phyloP scores from a whole-genome alignment of 2,888 invertebrate genomes.

The Myopa testacea region DNA sequence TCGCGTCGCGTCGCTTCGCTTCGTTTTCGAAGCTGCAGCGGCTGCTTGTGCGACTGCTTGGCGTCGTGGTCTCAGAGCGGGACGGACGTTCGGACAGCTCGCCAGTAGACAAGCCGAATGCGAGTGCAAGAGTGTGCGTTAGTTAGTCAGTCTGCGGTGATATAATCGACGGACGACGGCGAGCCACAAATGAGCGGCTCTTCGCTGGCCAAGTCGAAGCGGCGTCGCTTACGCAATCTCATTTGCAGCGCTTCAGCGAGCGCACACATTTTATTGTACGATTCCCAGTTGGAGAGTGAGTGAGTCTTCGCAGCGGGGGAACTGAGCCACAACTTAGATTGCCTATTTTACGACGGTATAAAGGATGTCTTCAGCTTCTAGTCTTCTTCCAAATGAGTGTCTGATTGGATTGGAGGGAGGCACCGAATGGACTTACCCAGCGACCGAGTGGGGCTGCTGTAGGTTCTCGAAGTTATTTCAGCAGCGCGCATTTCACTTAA shows the following conservation, averaged over 20 bases:
- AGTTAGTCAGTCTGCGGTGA: slow-evolving; percentile 25
- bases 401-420: background rate
- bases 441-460: background rate
- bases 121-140: background rate
- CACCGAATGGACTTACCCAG: background rate
- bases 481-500: background rate
- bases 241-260: slow-evolving; percentile 62
- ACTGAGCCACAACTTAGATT: background rate
- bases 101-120: background rate
- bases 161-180: slow-evolving; percentile 31
- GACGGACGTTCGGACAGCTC: background rate
- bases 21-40: too few relatives aligned
- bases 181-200: slow-evolving; percentile 19
- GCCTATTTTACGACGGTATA: slow-evolving; percentile 19
- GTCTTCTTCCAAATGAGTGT: background rate
- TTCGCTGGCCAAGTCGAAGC: slow-evolving; percentile 47
- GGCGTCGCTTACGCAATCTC: slow-evolving; percentile 44
- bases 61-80: background rate
- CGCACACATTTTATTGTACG: slow-evolving; percentile 19
- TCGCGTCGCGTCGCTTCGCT: slow-evolving; percentile 9
- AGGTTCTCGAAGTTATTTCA: slow-evolving; percentile 11
- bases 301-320: slow-evolving; percentile 18
- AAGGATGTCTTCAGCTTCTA: slow-evolving; percentile 13
- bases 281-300: background rate
- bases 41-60: background rate